These are phyloP conservation scores for Drosophila ohnishii DNA, from an alignment of 1,140 invertebrate species.

Conservation along the genomic window DNA sequence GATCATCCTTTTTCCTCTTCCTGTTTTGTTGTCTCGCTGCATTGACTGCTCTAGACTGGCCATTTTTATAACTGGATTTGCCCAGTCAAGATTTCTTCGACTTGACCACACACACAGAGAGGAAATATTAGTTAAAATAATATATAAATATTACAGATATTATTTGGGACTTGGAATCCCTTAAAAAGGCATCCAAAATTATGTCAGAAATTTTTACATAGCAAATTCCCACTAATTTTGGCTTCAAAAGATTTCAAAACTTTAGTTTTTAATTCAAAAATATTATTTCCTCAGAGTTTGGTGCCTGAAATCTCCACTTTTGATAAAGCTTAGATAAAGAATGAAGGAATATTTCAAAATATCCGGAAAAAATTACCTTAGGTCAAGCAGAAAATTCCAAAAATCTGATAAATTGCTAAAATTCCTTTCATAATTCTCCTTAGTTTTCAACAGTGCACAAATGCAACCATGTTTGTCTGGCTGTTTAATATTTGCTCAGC, in stretches of 20 bases:
- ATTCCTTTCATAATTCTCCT: not conserved
- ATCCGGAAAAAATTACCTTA: too few species aligned
- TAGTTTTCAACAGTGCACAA: slow-evolving; percentile 4
- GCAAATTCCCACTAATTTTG: too few species aligned
- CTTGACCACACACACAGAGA: slow-evolving; percentile 15
- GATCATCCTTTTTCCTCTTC: slow-evolving; percentile 19
- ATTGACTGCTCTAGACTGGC: slow-evolving; percentile 61
- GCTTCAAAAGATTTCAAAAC: too few species aligned
- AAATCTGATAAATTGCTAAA: not conserved
- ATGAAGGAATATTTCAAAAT: too few species aligned
- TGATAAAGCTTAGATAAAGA: not conserved
- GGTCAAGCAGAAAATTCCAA: too few species aligned
- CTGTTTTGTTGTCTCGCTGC: slow-evolving; percentile 43
- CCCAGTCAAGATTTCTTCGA: slow-evolving; percentile 55
- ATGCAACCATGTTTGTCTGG: slow-evolving; percentile 30
- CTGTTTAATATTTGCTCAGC: slow-evolving; percentile 66
- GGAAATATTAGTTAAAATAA: not conserved
- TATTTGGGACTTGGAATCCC: too few species aligned
- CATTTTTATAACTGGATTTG: slow-evolving; percentile 74
- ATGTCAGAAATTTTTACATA: too few species aligned
- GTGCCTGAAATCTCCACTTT: not conserved
- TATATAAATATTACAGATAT: not conserved
- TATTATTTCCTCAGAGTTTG: too few species aligned
- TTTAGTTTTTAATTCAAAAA: too few species aligned
- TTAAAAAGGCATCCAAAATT: too few species aligned